Conservation (phyloP, 2,113 vertebrate species). For the Sorex fumeus region DNA sequence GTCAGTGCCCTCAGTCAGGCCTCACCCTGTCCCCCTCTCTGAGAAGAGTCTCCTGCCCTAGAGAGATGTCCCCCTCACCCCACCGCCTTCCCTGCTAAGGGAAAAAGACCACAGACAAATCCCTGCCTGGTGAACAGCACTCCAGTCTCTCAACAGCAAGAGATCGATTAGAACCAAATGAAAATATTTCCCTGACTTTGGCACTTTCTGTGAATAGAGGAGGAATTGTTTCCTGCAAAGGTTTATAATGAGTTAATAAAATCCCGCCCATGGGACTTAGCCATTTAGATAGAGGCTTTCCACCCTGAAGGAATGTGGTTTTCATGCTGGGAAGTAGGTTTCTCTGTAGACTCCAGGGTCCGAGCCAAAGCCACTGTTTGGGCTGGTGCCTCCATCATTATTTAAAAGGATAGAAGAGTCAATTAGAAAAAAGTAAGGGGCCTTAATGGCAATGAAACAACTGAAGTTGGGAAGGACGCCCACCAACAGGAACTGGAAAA, state of each 20-base stretch:
- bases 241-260: conserved; percentile 61
- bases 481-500: no score
- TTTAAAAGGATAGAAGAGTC: background rate
- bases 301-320: conserved; percentile 70
- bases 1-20: no score
- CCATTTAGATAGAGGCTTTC: conserved; percentile 68
- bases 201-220: background rate
- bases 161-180: background rate
- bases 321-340: conserved; percentile 62
- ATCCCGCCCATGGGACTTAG: conserved; percentile 38
- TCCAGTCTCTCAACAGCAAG: background rate
- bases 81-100: no score
- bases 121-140: background rate
- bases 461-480: no score
- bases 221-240: conserved; percentile 39
- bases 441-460: accelerated
- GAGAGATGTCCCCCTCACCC: no score
- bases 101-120: no score
- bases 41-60: no score
- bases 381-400: background rate
- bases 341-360: conserved; percentile 22
- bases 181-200: conserved; percentile 13
- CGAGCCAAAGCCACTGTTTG: conserved; percentile 8
- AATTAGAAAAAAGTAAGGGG: background rate
- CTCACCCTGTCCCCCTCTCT: no score